Evolutionary conservation across 1,140 invertebrate genomes (phyloP).

Genomic region (Pissodes strobi): DNA sequence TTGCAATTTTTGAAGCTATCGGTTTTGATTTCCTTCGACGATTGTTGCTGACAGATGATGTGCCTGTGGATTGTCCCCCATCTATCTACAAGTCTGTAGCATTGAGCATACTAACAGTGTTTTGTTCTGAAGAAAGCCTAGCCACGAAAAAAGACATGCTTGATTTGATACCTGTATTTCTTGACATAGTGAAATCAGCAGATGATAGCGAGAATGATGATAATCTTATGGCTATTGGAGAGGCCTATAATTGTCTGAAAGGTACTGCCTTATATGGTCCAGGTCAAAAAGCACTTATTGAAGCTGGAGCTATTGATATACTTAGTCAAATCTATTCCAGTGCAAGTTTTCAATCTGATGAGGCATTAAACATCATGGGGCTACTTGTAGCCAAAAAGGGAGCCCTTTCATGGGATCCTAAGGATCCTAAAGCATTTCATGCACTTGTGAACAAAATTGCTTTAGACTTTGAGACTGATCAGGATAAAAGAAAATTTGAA

Average conservation of each 20-base stretch:
- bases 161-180: conserved; percentile 75
- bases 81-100: conserved; percentile 89
- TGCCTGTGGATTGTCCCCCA: conserved; percentile 81
- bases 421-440: conserved; percentile 75
- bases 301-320: conserved; percentile 75
- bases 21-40: conserved; percentile 83
- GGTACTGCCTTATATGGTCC: conserved; percentile 73
- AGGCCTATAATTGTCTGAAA: conserved; percentile 83
- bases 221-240: conserved; percentile 84
- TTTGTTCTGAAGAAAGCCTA: conserved; percentile 78
- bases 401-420: conserved; percentile 71
- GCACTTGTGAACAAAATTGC: conserved; percentile 82
- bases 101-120: conserved; percentile 79
- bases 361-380: conserved; percentile 79
- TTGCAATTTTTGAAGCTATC: conserved; percentile 84
- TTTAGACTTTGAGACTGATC: conserved; percentile 84
- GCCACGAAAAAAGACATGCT: conserved; percentile 81
- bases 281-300: conserved; percentile 75
- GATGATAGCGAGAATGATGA: conserved; percentile 83
- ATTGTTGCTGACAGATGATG: conserved; percentile 72
- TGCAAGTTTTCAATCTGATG: conserved; percentile 84
- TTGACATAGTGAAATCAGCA: conserved; percentile 79
- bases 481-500: conserved; percentile 86
- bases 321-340: conserved; percentile 84
- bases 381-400: conserved; percentile 72